Evolutionary conservation across 2,113 vertebrate genomes (phyloP), one percentile per base, ranked within the genome.

Genomic region (Natator depressus): DNA sequence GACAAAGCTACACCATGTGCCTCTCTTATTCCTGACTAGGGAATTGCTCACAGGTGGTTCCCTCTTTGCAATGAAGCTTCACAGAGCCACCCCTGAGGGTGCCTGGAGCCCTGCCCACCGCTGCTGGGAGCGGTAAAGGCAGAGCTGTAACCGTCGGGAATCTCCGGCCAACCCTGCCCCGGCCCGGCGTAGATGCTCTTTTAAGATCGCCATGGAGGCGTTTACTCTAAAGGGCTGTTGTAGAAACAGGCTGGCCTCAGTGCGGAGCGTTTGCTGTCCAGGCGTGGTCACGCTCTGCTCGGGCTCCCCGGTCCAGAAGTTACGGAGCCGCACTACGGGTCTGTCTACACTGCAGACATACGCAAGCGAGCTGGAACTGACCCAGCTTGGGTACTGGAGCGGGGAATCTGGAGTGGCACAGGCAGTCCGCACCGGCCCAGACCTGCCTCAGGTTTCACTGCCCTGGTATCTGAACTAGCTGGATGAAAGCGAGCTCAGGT

Each of bases 41-140:
- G 16, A n/a, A n/a, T 6, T 19, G 65, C 65, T 69, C 13, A 9
- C 65, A 19, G 31, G 13, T 1, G 35, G 31, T 1, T 10, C 20
- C 5, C 13, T 11, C 47, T 42, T 75, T 81, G 0, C 1, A 97
- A 95, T 96, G 94, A 96, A 96, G 24, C 20, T 80, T 75, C 79
- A 69, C 62, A 1, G 0, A 53, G 50, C 35, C 1, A 0, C 19
- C 0, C 0, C 55, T 62, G 80, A 27, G 57, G 8, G n/a, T 19
- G n/a, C 65, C 38, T 24, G 22, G n/a, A 42, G 10, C n/a, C 19
- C 20, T 19, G 69, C 19, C 69, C n/a, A 22, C 38, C 4, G 3
- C 35, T 38, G 31, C 35, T 17, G 65, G 65, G 16, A 38, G 19
- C 57, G 13, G 57, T 62, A 11, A 62, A 27, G 29, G 57, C 57